Evolutionary conservation across 2,888 invertebrate species (phyloP), one percentile per base, ranked within the genome.

Genomic region (Andrena marginata): DNA sequence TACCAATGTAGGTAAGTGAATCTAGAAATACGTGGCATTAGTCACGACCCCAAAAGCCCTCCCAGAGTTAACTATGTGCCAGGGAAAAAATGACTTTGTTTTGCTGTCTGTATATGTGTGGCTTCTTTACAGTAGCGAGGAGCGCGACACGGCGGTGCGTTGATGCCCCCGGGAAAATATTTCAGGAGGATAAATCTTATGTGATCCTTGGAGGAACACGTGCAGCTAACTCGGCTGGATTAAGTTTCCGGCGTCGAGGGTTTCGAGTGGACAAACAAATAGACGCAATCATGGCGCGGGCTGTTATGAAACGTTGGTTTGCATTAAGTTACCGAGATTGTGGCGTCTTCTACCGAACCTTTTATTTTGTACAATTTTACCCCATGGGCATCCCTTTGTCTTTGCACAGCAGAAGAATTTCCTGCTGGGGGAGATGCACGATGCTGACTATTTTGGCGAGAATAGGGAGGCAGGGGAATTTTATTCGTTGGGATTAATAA

Each of bases 101-200:
- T 56, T 10, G 26, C 13, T 56, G 56, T 16, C 5, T 56, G 26
- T 56, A 20, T 8, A n/a, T 51, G 70, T 56, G 59, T 72, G 74
- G 51, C 72, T 23, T 29, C 10, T 63, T 59, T 73, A 51, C 56
- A 31, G 49, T 62, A 42, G 54, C 48, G 54, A 35, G 33, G 54
- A 35, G 16, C 1, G 42, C 42, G 42, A 49, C 8, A 8, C 59
- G 29, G 49, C 42, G 13, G 49, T 49, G 63, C 10, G 67, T 62
- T 8, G n/a, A 63, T 23, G 54, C 64, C 33, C 60, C 33, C 59
- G 42, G 80, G 73, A 80, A 87, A 84, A 87, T 87, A 87, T 86
- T 87, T 85, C 86, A 82, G 54, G 60, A 76, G 78, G 84, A 87
- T 86, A 86, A 87, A 87, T 87, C 87, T 86, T 75, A 26, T 69